Conservation (phyloP, 2,888 invertebrate genomes). For the Spodoptera picta region DNA sequence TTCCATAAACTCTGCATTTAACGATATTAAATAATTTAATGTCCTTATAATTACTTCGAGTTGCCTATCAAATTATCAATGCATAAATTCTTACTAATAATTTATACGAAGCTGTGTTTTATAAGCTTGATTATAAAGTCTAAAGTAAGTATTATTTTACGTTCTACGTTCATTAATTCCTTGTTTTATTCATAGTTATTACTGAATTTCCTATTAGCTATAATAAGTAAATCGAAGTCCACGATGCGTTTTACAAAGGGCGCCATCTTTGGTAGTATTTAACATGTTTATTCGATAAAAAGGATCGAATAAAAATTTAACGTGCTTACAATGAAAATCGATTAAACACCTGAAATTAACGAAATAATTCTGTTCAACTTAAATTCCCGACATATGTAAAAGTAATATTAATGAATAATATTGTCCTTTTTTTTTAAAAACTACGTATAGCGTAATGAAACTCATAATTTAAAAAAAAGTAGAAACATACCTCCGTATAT, state of each 20-base stretch:
- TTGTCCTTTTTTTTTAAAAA: no score
- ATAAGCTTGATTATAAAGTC: slow-evolving; percentile 25
- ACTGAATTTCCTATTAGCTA: slow-evolving; percentile 41
- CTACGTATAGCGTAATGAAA: no score
- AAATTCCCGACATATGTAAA: no score
- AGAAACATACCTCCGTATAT: slow-evolving; percentile 8
- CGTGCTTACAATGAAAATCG: slow-evolving; percentile 1
- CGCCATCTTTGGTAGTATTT: slow-evolving; percentile 8
- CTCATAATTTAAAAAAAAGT: no score
- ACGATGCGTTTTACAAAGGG: slow-evolving; percentile 20
- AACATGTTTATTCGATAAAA: slow-evolving; percentile 19
- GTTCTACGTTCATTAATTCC: slow-evolving; percentile 16
- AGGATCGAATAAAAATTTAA: neutral
- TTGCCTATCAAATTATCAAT: slow-evolving; percentile 28
- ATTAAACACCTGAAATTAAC: no score
- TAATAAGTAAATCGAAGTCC: slow-evolving; percentile 32
- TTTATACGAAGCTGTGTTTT: slow-evolving; percentile 34
- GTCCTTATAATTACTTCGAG: slow-evolving; percentile 12
- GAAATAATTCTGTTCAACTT: no score
- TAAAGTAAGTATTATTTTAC: slow-evolving; percentile 26
- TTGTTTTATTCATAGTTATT: slow-evolving; percentile 29
- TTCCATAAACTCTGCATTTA: no score
- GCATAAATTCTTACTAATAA: neutral
- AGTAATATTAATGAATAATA: no score
- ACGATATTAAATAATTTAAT: neutral